Evolutionary conservation across 2,797 vertebrate species (phyloP).

Genomic region (Typhlichthys subterraneus): DNA sequence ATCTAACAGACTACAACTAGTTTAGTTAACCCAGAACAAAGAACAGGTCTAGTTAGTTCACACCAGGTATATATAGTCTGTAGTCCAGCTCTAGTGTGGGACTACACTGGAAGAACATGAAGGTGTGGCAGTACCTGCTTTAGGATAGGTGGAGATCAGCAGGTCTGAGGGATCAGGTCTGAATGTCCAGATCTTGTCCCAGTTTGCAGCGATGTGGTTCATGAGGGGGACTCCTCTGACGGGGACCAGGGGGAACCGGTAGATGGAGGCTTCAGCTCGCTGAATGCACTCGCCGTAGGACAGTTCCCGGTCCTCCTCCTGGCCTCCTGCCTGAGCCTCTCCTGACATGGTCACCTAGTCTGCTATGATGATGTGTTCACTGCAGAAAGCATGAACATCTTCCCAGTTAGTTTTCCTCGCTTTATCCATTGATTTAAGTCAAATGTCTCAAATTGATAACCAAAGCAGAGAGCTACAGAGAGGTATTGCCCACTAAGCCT

Average conservation of each 20-base stretch:
- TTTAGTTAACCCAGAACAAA: no score
- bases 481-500: no score
- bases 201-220: slow-evolving; percentile 73
- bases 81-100: not conserved
- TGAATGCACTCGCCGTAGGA: slow-evolving; percentile 56
- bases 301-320: slow-evolving; percentile 11
- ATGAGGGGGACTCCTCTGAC: slow-evolving; percentile 78
- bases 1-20: no score
- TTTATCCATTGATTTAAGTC: no score
- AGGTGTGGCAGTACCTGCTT: slow-evolving; percentile 80
- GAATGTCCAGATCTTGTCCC: slow-evolving; percentile 75
- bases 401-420: no score
- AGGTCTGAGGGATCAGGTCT: slow-evolving; percentile 79
- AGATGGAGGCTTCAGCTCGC: slow-evolving; percentile 42
- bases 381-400: no score
- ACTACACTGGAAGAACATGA: not conserved
- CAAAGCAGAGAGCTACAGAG: not conserved
- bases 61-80: not conserved
- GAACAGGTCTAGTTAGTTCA: no score
- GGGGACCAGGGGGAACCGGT: slow-evolving; percentile 70
- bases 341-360: slow-evolving; percentile 42
- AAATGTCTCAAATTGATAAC: no score
- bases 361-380: no score
- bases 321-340: not conserved
- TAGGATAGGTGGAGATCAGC: slow-evolving; percentile 85